Percentiles rank a stretch among this genome's conserved stretches.
phyloP scores from a whole-genome alignment of 1,140 invertebrate species.

The Bombus soroeensis region DNA sequence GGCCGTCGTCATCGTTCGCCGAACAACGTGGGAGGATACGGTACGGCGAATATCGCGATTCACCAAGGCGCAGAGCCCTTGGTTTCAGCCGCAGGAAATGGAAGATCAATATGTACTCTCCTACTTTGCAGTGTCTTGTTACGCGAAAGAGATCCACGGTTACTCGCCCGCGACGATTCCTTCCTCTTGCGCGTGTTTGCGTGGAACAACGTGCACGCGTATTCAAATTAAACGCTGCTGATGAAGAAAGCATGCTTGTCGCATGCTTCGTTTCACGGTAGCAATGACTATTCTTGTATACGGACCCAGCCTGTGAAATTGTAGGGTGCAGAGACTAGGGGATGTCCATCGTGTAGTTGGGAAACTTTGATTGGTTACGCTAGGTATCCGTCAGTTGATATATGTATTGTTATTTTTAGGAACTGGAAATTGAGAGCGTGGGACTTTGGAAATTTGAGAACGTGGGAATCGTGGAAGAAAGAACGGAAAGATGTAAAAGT shows the following conservation, averaged over 20 bases:
- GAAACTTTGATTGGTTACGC: background rate
- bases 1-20: slow-evolving; percentile 47
- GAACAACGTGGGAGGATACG: slow-evolving; percentile 57
- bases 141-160: slow-evolving; percentile 12
- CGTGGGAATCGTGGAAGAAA: background rate
- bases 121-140: slow-evolving; percentile 43
- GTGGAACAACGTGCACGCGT: background rate
- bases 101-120: slow-evolving; percentile 53
- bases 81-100: slow-evolving; percentile 48
- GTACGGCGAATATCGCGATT: slow-evolving; percentile 44
- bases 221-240: slow-evolving; percentile 21
- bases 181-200: background rate
- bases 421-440: background rate
- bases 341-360: background rate
- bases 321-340: background rate
- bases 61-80: slow-evolving; percentile 20
- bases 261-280: slow-evolving; percentile 28
- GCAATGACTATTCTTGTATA: background rate
- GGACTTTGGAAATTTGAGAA: background rate
- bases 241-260: slow-evolving; percentile 20
- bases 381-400: background rate
- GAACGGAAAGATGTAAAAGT: no score
- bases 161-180: background rate
- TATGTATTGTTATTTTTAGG: background rate
- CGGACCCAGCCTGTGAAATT: background rate